These are phyloP conservation scores for Marasmarcha lunaedactyla DNA, from an alignment of 2,888 invertebrate species.

Conservation along the genomic window DNA sequence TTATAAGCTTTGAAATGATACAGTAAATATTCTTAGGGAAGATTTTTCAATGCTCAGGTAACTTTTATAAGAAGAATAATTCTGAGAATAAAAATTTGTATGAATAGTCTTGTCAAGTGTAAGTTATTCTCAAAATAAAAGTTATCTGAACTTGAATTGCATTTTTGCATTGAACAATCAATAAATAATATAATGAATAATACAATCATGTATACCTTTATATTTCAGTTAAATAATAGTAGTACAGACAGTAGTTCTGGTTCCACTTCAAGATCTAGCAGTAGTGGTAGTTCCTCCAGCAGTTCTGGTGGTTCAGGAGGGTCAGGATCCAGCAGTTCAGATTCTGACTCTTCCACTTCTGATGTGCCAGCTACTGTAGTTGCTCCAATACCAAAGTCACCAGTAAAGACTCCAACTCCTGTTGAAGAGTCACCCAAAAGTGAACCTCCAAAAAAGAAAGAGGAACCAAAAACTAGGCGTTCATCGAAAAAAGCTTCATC, in stretches of 20 bases:
- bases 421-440: conserved; percentile 14
- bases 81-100: too few species aligned
- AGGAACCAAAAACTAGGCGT: conserved; percentile 38
- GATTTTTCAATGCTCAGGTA: too few species aligned
- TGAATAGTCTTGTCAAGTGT: too few species aligned
- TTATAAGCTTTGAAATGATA: too few species aligned
- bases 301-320: conserved; percentile 78
- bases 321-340: conserved; percentile 77
- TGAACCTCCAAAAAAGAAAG: conserved; percentile 46
- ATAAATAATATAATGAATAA: too few species aligned
- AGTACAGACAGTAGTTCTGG: conserved; percentile 75
- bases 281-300: conserved; percentile 76
- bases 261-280: conserved; percentile 76
- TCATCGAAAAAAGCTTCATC: conserved; percentile 58
- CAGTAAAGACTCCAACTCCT: conserved; percentile 22
- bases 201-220: too few species aligned
- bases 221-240: conserved; percentile 52
- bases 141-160: too few species aligned
- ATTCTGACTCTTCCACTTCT: conserved; percentile 76
- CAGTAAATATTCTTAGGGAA: background rate
- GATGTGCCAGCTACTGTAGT: conserved; percentile 31
- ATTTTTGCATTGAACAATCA: too few species aligned
- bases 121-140: too few species aligned
- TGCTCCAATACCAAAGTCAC: conserved; percentile 39
- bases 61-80: too few species aligned